A percentile compares a stretch with the other conserved stretches of the same genome.
Evolutionary conservation across 2,888 invertebrate species (phyloP).

Genomic region (Hyposoter dolosus): DNA sequence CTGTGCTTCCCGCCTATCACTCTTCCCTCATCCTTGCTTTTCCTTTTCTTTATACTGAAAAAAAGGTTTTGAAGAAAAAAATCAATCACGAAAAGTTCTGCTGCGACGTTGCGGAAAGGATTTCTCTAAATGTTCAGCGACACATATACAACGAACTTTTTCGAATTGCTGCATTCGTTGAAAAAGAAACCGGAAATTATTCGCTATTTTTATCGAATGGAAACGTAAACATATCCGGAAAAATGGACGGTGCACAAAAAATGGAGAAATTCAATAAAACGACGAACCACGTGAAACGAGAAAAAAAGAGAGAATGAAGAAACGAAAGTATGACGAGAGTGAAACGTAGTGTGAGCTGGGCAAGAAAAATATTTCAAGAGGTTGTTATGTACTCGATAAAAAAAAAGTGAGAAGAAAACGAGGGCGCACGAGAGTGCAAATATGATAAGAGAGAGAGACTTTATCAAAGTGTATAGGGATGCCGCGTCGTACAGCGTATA

Average conservation of each 20-base stretch:
- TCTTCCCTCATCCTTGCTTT: neutral
- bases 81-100: neutral
- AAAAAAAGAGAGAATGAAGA: conserved; percentile 4
- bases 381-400: conserved; percentile 5
- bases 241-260: neutral
- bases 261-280: neutral
- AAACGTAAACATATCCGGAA: neutral
- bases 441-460: conserved; percentile 48
- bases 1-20: neutral
- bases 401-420: conserved; percentile 3
- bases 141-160: neutral
- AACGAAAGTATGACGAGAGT: conserved; percentile 14
- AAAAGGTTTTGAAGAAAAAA: neutral
- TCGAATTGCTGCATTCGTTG: neutral
- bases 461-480: conserved; percentile 20
- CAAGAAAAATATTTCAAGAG: conserved; percentile 36
- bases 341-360: neutral
- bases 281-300: neutral
- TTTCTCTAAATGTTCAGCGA: no score
- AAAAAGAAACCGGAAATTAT: neutral
- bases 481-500: conserved; percentile 9
- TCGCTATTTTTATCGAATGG: neutral
- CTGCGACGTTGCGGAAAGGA: no score
- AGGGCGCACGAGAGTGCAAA: conserved; percentile 45
- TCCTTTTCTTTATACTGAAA: neutral